Evolutionary conservation across 35 echinoderm and acorn worm genomes (phyloP).

Genomic region (Ophioderma brevispina): DNA sequence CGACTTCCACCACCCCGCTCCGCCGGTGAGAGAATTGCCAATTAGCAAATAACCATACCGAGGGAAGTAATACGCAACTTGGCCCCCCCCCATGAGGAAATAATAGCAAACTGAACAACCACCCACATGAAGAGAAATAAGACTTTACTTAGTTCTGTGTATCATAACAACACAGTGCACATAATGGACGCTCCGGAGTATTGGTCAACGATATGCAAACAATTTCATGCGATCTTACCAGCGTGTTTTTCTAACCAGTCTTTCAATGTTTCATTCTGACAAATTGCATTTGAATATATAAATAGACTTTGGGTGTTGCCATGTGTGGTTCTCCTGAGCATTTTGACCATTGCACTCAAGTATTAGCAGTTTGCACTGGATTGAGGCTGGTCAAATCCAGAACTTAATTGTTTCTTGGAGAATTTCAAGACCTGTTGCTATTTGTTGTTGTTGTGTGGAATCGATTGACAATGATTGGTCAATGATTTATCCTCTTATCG

Average conservation of each 20-base stretch:
- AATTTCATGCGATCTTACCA: conserved; percentile 34
- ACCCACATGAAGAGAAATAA: too few relatives aligned
- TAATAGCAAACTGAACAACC: too few relatives aligned
- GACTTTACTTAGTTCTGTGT: too few relatives aligned
- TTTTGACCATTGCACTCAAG: neutral
- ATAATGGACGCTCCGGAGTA: conserved; percentile 67
- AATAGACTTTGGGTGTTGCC: conserved; percentile 49
- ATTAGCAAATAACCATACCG: too few relatives aligned
- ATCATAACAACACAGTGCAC: conserved; percentile 80
- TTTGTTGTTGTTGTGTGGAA: neutral
- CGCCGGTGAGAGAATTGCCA: too few relatives aligned
- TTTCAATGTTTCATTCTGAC: conserved; percentile 85
- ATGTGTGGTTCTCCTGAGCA: neutral
- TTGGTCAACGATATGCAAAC: conserved; percentile 78
- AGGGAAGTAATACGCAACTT: too few relatives aligned
- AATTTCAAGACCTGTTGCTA: too few relatives aligned
- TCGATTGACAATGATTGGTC: neutral
- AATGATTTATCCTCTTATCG: conserved; percentile 3
- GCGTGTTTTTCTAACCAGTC: conserved; percentile 69
- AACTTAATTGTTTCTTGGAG: neutral
- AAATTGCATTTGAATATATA: conserved; percentile 96
- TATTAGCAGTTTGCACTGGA: neutral
- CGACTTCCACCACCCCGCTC: too few relatives aligned
- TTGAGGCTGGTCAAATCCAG: neutral
- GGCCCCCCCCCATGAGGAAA: too few relatives aligned